A percentile compares a stretch with the other conserved stretches of the same genome.
Conservation (phyloP, 2,797 vertebrate species). For the Tolypeutes matacus region DNA sequence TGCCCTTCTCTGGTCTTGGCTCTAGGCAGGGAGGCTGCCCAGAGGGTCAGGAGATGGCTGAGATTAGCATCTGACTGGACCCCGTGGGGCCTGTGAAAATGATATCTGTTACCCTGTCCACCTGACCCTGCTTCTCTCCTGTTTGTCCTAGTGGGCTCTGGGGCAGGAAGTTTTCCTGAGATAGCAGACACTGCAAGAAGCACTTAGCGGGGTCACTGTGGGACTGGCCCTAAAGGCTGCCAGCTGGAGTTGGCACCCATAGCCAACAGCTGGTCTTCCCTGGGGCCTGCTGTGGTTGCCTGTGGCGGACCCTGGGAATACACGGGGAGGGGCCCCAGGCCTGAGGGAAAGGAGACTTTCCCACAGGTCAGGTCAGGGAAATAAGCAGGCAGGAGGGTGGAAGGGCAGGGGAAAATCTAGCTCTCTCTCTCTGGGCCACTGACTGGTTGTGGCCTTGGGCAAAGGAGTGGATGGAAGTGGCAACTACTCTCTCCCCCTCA, state of each 20-base stretch:
- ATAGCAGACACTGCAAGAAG: not conserved
- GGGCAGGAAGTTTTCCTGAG: not conserved
- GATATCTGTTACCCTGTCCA: not conserved
- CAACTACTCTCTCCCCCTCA: constrained; percentile 56
- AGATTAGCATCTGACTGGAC: not conserved
- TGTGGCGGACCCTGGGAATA: not conserved
- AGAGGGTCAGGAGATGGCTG: accelerated
- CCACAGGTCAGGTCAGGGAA: not conserved
- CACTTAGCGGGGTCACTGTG: not conserved
- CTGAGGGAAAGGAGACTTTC: not conserved
- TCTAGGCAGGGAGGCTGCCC: not conserved
- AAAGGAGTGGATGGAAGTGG: not conserved
- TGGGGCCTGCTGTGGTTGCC: not conserved
- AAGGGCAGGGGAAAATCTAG: accelerated
- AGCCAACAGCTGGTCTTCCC: not conserved
- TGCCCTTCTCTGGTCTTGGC: accelerated
- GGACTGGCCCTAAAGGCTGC: not conserved
- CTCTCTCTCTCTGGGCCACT: not conserved
- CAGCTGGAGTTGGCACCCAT: not conserved
- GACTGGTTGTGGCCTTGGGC: not conserved
- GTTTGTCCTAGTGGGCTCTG: not conserved
- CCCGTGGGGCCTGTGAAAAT: not conserved
- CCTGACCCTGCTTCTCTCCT: not conserved
- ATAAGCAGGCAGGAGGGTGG: not conserved
- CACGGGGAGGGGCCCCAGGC: not conserved